phyloP scores from a whole-genome alignment of 2,113 vertebrate species.

The Lynx canadensis region DNA sequence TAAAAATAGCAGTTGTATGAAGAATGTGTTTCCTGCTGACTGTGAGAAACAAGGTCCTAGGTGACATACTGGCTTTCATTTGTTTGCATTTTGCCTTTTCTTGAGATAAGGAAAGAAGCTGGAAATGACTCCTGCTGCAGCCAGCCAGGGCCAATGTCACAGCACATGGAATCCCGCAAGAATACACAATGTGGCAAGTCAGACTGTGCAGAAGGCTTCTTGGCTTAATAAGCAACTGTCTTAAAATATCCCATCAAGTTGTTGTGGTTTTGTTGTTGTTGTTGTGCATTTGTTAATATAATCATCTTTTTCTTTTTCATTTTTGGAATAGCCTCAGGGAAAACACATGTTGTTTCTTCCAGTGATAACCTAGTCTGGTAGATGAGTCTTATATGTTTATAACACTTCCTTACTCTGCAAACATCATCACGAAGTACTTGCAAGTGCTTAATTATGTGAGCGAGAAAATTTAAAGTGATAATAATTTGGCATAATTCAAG shows the following conservation, averaged over 20 bases:
- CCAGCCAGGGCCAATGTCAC: neutral
- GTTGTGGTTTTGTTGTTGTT: neutral
- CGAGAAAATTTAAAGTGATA: neutral
- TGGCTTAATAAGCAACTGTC: neutral
- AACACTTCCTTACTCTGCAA: neutral
- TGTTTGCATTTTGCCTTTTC: conserved; percentile 69
- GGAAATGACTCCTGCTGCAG: conserved; percentile 33
- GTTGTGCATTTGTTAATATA: neutral
- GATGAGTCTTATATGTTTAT: neutral
- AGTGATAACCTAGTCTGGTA: neutral
- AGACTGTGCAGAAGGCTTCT: neutral
- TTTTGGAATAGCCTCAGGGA: conserved; percentile 9
- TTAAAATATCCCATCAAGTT: neutral
- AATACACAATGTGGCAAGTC: neutral
- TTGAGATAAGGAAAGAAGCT: conserved; percentile 38
- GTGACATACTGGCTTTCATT: conserved; percentile 60
- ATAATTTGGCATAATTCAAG: conserved; percentile 1
- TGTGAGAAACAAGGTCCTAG: conserved; percentile 84
- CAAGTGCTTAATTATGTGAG: neutral
- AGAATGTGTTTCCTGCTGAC: conserved; percentile 79
- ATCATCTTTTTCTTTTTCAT: neutral
- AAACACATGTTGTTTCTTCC: conserved; percentile 7
- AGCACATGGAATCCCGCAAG: neutral
- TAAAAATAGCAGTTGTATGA: conserved; percentile 80
- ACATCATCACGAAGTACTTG: neutral